Percentiles rank a stretch among this genome's conserved stretches.
phyloP scores from a whole-genome alignment of 2,113 vertebrate genomes.

The Toxotes jaculatrix region DNA sequence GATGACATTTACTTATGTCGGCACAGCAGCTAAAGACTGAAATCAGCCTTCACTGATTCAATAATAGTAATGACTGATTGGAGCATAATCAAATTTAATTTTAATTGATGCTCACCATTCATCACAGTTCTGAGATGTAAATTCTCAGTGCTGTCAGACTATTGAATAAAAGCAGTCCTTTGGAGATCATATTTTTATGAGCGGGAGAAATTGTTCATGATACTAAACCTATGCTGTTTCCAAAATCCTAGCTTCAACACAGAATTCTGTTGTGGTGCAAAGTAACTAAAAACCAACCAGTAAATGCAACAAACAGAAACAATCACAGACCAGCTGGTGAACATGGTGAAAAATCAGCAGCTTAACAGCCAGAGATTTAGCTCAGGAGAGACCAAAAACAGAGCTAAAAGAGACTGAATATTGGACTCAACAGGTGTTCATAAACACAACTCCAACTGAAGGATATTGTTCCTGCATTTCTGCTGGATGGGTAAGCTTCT shows the following conservation, averaged over 20 bases:
- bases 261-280: neutral
- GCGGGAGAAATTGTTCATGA: too few relatives aligned
- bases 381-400: too few relatives aligned
- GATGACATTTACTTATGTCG: conserved; percentile 18
- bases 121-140: conserved; percentile 8
- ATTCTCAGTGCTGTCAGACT: neutral
- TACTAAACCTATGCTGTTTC: neutral
- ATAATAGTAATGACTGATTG: conserved; percentile 24
- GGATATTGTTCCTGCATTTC: too few relatives aligned
- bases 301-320: too few relatives aligned
- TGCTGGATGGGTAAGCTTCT: too few relatives aligned
- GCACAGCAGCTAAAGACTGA: conserved; percentile 3
- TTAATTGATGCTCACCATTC: conserved; percentile 1
- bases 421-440: too few relatives aligned
- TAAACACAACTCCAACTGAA: too few relatives aligned
- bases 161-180: conserved; percentile 11
- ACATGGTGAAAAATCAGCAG: too few relatives aligned
- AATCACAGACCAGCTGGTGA: too few relatives aligned
- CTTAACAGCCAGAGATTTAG: too few relatives aligned
- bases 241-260: neutral
- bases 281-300: too few relatives aligned
- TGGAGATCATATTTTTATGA: conserved; percentile 2
- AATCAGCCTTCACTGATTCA: conserved; percentile 28
- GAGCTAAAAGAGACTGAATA: neutral
- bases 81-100: conserved; percentile 35